A percentile compares a stretch with the other conserved stretches of the same genome.
phyloP scores from a whole-genome alignment of 2,888 invertebrate species.

The Dolichopus griseipennis region DNA sequence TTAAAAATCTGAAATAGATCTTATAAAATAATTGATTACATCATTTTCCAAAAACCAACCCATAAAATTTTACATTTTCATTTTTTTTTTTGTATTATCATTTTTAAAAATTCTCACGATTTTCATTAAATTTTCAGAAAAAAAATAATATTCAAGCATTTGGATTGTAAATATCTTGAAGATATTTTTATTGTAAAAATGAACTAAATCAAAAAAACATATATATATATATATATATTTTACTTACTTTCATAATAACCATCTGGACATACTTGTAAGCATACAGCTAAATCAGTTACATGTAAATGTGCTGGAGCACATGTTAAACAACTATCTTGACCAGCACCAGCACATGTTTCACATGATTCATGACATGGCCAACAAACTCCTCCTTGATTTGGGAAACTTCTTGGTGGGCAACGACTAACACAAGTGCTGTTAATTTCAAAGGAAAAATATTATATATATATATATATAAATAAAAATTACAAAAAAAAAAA shows the following conservation, averaged over 20 bases:
- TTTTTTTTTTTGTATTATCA: no score
- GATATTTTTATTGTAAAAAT: background rate
- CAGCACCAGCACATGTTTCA: constrained; percentile 79
- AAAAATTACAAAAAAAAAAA: constrained; percentile 11
- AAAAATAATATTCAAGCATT: no score
- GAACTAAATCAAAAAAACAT: no score
- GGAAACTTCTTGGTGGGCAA: constrained; percentile 76
- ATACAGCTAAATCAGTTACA: constrained; percentile 76
- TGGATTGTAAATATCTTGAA: background rate
- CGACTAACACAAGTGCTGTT: constrained; percentile 72
- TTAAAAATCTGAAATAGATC: no score
- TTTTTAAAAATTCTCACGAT: no score
- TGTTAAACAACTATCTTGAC: constrained; percentile 75
- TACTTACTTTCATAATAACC: constrained; percentile 74
- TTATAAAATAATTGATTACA: no score
- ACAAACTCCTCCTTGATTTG: constrained; percentile 70
- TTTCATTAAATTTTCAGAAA: no score
- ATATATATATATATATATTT: background rate
- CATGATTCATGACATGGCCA: constrained; percentile 85
- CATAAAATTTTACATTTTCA: no score
- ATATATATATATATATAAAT: no score
- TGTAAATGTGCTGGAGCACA: constrained; percentile 77
- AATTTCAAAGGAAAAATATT: constrained; percentile 20
- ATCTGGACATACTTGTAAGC: constrained; percentile 80
- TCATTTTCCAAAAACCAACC: no score